Conservation (phyloP, 1,140 invertebrate genomes). For the Drosophila ercepeae region DNA sequence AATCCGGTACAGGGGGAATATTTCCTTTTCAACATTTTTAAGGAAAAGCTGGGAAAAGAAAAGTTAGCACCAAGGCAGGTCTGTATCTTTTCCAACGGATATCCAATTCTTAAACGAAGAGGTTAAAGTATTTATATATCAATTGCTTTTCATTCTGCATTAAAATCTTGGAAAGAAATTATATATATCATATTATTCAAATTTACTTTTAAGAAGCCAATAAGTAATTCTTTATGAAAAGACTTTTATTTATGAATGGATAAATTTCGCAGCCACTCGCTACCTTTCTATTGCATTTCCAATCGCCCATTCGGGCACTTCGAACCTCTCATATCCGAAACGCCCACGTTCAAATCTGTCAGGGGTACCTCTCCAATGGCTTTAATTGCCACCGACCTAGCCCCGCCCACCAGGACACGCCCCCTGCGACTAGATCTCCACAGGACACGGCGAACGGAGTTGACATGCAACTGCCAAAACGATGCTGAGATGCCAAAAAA, state of each 20-base stretch:
- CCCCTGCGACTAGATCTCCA: constrained; percentile 4
- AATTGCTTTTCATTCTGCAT: too few species aligned
- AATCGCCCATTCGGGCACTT: background rate
- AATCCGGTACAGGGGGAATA: too few species aligned
- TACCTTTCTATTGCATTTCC: constrained; percentile 22
- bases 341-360: constrained; percentile 29
- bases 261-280: constrained; percentile 12
- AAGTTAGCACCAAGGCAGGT: too few species aligned
- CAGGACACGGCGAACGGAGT: constrained; percentile 32
- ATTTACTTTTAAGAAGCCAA: background rate
- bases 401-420: constrained; percentile 9
- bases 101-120: too few species aligned
- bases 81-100: too few species aligned
- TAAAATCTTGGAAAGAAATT: too few species aligned
- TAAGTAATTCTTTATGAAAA: background rate
- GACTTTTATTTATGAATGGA: background rate
- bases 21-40: too few species aligned
- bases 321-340: constrained; percentile 15
- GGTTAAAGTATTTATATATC: too few species aligned
- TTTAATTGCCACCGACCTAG: constrained; percentile 28
- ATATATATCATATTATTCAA: background rate
- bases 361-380: constrained; percentile 18
- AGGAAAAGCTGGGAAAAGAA: too few species aligned
- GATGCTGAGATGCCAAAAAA: constrained; percentile 27
- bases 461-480: constrained; percentile 73